Evolutionary conservation across 1,140 invertebrate species (phyloP).

Genomic region (Drosophila melanogaster): DNA sequence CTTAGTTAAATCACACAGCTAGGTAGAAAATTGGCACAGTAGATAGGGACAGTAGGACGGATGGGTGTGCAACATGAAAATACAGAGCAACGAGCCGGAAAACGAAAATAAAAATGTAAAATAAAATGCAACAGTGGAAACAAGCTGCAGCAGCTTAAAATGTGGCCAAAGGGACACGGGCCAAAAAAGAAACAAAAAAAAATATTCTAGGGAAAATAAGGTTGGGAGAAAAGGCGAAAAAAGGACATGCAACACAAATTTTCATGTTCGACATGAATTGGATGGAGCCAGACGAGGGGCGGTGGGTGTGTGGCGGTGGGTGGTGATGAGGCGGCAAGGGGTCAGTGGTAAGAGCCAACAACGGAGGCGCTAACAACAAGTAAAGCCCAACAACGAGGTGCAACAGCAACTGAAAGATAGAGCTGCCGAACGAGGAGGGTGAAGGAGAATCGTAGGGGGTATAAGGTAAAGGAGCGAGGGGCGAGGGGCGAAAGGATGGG

Average conservation of each 20-base stretch:
- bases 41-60: slow-evolving; percentile 2
- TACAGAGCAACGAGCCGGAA: slow-evolving; percentile 57
- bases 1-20: slow-evolving; percentile 59
- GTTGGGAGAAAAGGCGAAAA: slow-evolving; percentile 21
- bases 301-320: neutral
- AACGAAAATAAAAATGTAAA: slow-evolving; percentile 50
- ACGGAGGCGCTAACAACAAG: slow-evolving; percentile 45
- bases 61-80: slow-evolving; percentile 6
- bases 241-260: slow-evolving; percentile 74
- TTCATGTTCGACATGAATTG: slow-evolving; percentile 73
- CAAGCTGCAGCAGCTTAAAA: slow-evolving; percentile 41
- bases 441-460: neutral
- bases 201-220: slow-evolving; percentile 3
- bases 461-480: neutral
- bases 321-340: slow-evolving; percentile 7
- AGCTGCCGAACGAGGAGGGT: neutral
- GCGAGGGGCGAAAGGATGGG: neutral
- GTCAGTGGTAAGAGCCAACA: slow-evolving; percentile 35
- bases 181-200: slow-evolving; percentile 19
- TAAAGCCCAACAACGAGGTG: slow-evolving; percentile 50
- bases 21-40: slow-evolving; percentile 21
- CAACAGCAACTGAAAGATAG: slow-evolving; percentile 14
- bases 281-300: slow-evolving; percentile 23
- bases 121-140: slow-evolving; percentile 58
- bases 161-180: slow-evolving; percentile 43